Evolutionary conservation across 92 coral and sea anemone genomes (phyloP).

Genomic region (Palythoa grandiflora): DNA sequence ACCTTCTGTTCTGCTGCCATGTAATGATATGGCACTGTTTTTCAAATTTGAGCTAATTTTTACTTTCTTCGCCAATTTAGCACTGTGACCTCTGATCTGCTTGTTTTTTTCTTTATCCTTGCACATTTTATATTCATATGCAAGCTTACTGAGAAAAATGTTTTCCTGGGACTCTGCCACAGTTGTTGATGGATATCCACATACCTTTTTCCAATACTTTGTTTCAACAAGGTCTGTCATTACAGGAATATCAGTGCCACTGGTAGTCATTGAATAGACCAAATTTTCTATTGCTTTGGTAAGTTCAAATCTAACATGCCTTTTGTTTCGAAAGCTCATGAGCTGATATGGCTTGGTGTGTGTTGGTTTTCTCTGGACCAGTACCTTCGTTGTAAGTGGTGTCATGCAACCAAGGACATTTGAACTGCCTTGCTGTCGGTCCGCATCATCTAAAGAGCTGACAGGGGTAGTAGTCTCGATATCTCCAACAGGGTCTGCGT

Average conservation of each 20-base stretch:
- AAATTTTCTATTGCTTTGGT: slow-evolving; percentile 3
- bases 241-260: slow-evolving; percentile 3
- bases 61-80: slow-evolving; percentile 42
- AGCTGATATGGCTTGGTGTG: slow-evolving; percentile 9
- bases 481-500: slow-evolving; percentile 12
- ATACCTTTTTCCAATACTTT: background rate
- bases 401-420: background rate
- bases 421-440: background rate
- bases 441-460: background rate
- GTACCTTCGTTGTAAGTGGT: background rate
- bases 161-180: background rate
- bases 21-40: slow-evolving; percentile 31
- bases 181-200: background rate
- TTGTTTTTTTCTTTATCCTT: slow-evolving; percentile 51
- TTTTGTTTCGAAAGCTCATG: slow-evolving; percentile 3
- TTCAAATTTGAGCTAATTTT: slow-evolving; percentile 35
- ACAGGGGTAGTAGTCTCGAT: background rate
- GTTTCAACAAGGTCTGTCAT: slow-evolving; percentile 13
- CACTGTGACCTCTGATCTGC: background rate
- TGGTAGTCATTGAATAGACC: slow-evolving; percentile 7
- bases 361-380: slow-evolving; percentile 16
- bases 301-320: background rate
- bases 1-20: slow-evolving; percentile 29
- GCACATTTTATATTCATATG: slow-evolving; percentile 42
- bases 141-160: slow-evolving; percentile 3